These are phyloP conservation scores for Pipistrellus nathusii DNA, from an alignment of 2,797 vertebrate species.

Conservation along the genomic window DNA sequence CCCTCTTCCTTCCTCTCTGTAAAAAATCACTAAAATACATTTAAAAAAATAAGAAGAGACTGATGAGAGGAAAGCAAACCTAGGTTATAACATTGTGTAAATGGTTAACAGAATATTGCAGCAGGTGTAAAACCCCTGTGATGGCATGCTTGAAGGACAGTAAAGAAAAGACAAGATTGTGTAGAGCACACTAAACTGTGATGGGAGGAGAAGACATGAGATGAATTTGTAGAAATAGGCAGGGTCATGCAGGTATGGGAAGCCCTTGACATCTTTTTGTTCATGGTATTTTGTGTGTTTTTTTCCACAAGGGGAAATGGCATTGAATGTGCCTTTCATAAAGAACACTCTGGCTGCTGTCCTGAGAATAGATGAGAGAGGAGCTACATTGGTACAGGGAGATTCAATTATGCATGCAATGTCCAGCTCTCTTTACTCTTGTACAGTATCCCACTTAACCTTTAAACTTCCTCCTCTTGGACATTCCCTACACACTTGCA, in stretches of 20 bases:
- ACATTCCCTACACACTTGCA: neutral
- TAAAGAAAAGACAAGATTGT: neutral
- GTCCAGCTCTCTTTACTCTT: neutral
- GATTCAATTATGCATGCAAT: neutral
- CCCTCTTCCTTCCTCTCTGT: no score
- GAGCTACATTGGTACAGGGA: neutral
- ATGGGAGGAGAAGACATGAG: neutral
- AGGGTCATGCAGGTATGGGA: neutral
- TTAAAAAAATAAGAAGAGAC: no score
- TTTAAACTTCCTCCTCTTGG: neutral
- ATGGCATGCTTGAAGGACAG: neutral
- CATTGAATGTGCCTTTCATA: conserved; percentile 33
- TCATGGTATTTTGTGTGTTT: neutral
- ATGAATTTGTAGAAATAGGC: neutral
- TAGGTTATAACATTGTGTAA: neutral
- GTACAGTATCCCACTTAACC: neutral
- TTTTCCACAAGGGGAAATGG: neutral
- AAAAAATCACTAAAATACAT: no score
- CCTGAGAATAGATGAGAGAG: conserved; percentile 23
- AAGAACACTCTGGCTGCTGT: neutral
- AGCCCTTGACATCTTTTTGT: neutral
- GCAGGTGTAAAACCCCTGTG: neutral
- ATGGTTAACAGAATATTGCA: neutral
- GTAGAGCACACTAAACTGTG: neutral
- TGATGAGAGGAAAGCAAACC: neutral